A percentile compares a stretch with the other conserved stretches of the same genome.
These are phyloP conservation scores for Ophiothrix spiculata DNA, from an alignment of 35 echinoderm and acorn worm species.

Conservation along the genomic window DNA sequence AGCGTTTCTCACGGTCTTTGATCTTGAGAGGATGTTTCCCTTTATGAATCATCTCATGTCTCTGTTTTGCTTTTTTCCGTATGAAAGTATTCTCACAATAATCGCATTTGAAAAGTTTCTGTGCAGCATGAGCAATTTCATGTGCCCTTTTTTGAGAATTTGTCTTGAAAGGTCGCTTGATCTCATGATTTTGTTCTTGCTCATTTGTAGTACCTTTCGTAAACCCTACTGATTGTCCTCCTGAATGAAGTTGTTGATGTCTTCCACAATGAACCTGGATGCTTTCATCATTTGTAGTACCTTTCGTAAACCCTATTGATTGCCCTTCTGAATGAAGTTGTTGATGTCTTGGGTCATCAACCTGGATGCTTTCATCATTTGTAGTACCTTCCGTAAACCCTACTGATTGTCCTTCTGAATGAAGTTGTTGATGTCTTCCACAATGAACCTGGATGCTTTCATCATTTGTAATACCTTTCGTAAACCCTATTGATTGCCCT, in stretches of 20 bases:
- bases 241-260: neutral
- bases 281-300: neutral
- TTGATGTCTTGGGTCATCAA: too few relatives aligned
- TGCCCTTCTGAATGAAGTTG: too few relatives aligned
- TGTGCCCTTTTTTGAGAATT: neutral
- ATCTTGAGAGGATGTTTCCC: neutral
- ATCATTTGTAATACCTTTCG: neutral
- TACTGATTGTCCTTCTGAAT: too few relatives aligned
- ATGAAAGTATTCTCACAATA: neutral
- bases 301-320: too few relatives aligned
- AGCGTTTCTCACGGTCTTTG: neutral
- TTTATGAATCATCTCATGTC: neutral
- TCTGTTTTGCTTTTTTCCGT: neutral
- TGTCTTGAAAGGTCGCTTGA: too few relatives aligned
- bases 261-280: neutral
- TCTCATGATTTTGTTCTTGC: too few relatives aligned
- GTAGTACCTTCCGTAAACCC: too few relatives aligned
- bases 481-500: neutral
- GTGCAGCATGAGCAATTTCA: neutral
- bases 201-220: neutral
- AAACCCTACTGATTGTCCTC: neutral
- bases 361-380: too few relatives aligned
- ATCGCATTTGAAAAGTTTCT: neutral
- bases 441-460: neutral
- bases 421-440: neutral